Evolutionary conservation across 2,888 invertebrate genomes (phyloP).

Genomic region (Harpalus rubripes): DNA sequence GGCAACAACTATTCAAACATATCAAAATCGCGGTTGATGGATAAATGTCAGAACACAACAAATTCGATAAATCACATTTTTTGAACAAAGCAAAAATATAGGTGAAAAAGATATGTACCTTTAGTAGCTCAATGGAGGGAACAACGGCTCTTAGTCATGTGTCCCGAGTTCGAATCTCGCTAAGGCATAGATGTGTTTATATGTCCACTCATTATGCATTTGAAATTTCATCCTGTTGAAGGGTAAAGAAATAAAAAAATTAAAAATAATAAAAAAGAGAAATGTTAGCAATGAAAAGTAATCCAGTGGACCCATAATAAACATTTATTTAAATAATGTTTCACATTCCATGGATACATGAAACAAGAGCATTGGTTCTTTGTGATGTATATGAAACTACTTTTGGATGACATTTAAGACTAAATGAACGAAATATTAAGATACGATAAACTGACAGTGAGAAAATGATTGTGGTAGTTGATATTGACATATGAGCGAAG

Average conservation of each 20-base stretch:
- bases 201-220: too few species aligned
- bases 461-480: not conserved
- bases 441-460: not conserved
- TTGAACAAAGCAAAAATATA: too few species aligned
- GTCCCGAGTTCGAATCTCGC: too few species aligned
- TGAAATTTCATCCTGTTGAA: too few species aligned
- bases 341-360: slow-evolving; percentile 62
- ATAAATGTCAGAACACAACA: too few species aligned
- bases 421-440: not conserved
- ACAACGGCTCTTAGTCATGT: too few species aligned
- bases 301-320: slow-evolving; percentile 61
- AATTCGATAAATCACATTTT: too few species aligned
- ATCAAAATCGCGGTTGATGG: too few species aligned
- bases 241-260: not conserved
- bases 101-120: too few species aligned
- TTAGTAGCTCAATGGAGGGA: too few species aligned
- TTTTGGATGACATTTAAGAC: not conserved
- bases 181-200: too few species aligned
- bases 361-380: slow-evolving; percentile 61
- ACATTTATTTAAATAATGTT: slow-evolving; percentile 61
- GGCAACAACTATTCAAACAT: too few species aligned
- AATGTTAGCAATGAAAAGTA: slow-evolving; percentile 17
- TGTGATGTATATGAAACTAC: slow-evolving; percentile 50
- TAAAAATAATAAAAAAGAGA: slow-evolving; percentile 57
- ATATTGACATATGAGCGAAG: slow-evolving; percentile 44